Base-by-base conservation (phyloP, 35 echinoderm and acorn worm species). In the Anneissia japonica region DNA sequence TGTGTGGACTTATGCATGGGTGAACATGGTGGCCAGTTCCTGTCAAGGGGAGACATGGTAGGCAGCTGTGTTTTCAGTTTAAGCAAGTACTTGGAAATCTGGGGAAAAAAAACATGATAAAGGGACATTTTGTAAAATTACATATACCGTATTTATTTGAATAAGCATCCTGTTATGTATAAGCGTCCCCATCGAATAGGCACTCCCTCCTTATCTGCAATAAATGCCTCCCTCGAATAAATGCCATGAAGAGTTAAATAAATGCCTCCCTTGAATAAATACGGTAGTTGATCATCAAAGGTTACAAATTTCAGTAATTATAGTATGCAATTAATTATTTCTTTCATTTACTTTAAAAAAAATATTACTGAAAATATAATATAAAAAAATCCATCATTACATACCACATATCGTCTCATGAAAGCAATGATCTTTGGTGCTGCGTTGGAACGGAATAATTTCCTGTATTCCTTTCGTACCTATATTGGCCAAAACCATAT, bases 391-490 rank as follows among this genome's bases (percentile, higher is more conserved):
- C 32, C 35, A 30, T 32, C 38, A 21, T 37, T 79, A 90, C 95
- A 88, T 93, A 97, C 95, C 78, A 93, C 78, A 81, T 77, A 84
- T 78, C 88, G 91, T 38, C 36, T 90, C 36, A 93, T 32, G 40
- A 93, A 97, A 26, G 55, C 88, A 13, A 93, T 73, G 19, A 97
- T 87, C 88, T 93, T 97, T 31, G 95, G 95, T 30, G 86, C 91
- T 74, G 95, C 95, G 39, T 97, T 93, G 77, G 91, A 79, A 73
- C 77, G 87, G 88, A 97, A 97, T 46, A 85, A 86, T 77, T 93
- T 97, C 75, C 95, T 91, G 84, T 90, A 85, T 74, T 97, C 91
- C 72, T 79, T 93, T 28, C 95, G 81, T 30, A 97, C 91, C 95
- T 97, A 73, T 35, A 6, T 79, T 35, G 40, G 75, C 36, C 41